Base-by-base conservation (phyloP, 2,113 vertebrate species). In the Trogon melanurus region DNA sequence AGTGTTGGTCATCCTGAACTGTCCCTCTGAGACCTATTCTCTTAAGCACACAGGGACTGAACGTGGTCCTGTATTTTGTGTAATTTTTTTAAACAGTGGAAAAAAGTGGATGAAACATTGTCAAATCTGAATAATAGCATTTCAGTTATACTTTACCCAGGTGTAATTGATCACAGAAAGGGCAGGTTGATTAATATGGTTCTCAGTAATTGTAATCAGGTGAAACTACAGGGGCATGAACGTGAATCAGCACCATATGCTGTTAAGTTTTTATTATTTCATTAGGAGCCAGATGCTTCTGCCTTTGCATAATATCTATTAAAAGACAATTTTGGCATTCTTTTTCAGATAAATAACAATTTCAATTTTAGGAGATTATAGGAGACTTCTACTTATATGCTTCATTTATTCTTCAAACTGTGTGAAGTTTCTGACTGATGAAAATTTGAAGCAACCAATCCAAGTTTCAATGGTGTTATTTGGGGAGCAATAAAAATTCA, bases 261-360 rank as follows among this genome's bases (percentile, higher is more conserved):
- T 94, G 88, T 11, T 86, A 93, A 76, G 50, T 29, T 95, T 95
- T 95, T 84, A 48, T 96, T 97, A 79, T 89, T 97, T 95, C 71
- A 30, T 92, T 91, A 67, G 48, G 29, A 91, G 58, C 54, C 96
- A 97, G 95, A 92, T 96, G 79, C 93, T 97, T 96, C 93, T 94
- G 53, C 64, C 36, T 64, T 85, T 94, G 38, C 75, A 81, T 91
- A 92, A 34, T 73, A 93, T 82, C 45, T 86, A 78, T 93, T 91
- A 73, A 93, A 89, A 97, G 15, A 93, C 66, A n/a, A 91, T 71
- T 93, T 58, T 54, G 89, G 21, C 29, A 74, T 86, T 86, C n/a
- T 50, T 54, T 94, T 89, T 81, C 85, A 71, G 85, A 93, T 47
- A 82, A 92, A 71, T 50, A 91, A 71, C 78, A 69, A 56, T 57